Evolutionary conservation across 2,113 vertebrate genomes (phyloP).

Genomic region (Catharus fuscescens): DNA sequence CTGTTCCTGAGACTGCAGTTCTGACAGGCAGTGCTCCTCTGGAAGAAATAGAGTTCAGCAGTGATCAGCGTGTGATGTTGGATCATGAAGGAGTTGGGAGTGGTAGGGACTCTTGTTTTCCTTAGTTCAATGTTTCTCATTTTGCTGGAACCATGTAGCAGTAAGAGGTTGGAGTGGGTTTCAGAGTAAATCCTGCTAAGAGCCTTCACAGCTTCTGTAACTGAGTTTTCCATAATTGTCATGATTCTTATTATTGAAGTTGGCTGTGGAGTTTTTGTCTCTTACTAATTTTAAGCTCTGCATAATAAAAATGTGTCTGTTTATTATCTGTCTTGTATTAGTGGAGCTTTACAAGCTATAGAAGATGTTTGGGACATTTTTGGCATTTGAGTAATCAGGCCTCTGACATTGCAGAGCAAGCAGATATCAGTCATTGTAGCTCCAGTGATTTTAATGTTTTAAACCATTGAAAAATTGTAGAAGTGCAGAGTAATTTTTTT

Average conservation of each 20-base stretch:
- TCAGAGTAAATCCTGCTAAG: background rate
- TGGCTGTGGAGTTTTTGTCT: background rate
- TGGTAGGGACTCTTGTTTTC: conserved; percentile 72
- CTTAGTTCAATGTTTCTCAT: background rate
- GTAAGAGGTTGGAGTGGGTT: background rate
- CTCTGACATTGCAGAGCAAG: background rate
- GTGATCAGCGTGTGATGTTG: conserved; percentile 84
- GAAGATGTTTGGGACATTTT: background rate
- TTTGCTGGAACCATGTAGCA: background rate
- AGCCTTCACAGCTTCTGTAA: background rate
- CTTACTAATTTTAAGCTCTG: background rate
- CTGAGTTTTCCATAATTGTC: background rate
- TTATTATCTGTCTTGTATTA: background rate
- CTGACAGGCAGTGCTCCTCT: conserved; percentile 80
- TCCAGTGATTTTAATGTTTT: background rate
- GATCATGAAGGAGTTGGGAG: conserved; percentile 97
- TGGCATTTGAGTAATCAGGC: background rate
- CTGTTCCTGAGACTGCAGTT: conserved; percentile 86
- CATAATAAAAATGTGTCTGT: background rate
- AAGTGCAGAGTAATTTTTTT: background rate
- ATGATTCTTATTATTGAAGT: background rate
- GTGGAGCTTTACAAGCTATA: background rate
- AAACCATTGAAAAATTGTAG: background rate
- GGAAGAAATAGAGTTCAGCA: conserved; percentile 94
- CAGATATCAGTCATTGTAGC: background rate